Evolutionary conservation across 2,113 vertebrate genomes (phyloP).

Genomic region (Ageneiosus marmoratus): DNA sequence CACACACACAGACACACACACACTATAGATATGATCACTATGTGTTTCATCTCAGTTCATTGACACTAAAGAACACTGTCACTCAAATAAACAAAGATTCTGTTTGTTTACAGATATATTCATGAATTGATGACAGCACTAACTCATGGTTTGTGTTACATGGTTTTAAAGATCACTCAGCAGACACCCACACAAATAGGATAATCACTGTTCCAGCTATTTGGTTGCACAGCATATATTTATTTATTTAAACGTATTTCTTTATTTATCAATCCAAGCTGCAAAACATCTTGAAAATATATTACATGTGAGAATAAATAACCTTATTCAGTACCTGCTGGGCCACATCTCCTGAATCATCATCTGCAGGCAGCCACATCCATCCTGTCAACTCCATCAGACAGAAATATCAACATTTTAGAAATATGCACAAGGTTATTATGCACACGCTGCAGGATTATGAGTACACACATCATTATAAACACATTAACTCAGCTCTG

Average conservation of each 20-base stretch:
- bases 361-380: slow-evolving; percentile 28
- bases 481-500: neutral
- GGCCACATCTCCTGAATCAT: neutral
- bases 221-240: neutral
- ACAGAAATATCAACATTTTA: neutral
- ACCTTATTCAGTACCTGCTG: slow-evolving; percentile 17
- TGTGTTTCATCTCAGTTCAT: neutral
- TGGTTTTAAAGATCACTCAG: neutral
- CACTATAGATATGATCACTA: neutral
- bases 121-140: neutral
- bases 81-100: neutral
- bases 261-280: neutral
- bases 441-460: neutral
- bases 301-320: slow-evolving; percentile 13
- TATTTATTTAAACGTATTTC: neutral
- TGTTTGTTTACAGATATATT: neutral
- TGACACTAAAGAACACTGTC: neutral
- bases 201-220: slow-evolving; percentile 7
- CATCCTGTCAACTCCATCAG: neutral
- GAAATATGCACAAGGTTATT: neutral
- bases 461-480: neutral
- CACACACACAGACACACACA: slow-evolving; percentile 3
- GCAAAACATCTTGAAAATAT: neutral
- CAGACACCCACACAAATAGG: neutral
- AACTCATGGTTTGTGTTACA: neutral